Base-by-base conservation (phyloP, 2,888 invertebrate species). In the Smittia aterrima region DNA sequence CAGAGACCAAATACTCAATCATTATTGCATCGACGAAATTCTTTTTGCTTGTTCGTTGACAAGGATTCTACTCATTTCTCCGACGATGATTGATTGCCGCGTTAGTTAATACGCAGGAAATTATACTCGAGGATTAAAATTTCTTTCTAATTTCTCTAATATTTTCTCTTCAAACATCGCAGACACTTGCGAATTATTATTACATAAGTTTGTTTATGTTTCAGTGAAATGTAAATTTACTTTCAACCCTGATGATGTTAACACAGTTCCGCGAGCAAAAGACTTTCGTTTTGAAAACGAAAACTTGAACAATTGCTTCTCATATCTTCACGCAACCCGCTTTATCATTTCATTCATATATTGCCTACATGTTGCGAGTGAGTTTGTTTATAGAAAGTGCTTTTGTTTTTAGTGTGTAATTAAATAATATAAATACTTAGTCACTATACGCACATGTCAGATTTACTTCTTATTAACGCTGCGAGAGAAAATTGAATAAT, bases 381-480 rank as follows among this genome's bases (percentile, higher is more conserved):
- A 47, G 47, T 6, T 2, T 16, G 47, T n/a, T 16, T 47, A 47
- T 47, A 47, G 47, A 47, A 47, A 47, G 11, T 47, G 47, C 47
- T 47, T 47, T 47, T 47, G 47, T 47, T 47, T 47, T 47, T 47
- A 47, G 47, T 47, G 47, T 47, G n/a, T 47, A 47, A 47, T 47
- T 47, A 47, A 47, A 47, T 47, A 47, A 47, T 6, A 6, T 47
- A 47, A 47, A 47, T 47, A 47, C 2, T 6, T 47, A 47, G 4
- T 32, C 32, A 32, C 32, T 32, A 32, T 47, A 47, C 47, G 47
- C 47, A 47, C 47, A 47, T 47, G 47, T 47, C 18, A 58, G 58
- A 58, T 58, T 58, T 58, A 20, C 58, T 58, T 58, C 58, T 58
- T 58, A 22, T 58, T 22, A 58, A 58, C 58, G 58, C 58, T 18